Percentiles rank a stretch among this genome's conserved stretches.
Evolutionary conservation across 2,113 vertebrate genomes (phyloP).

Genomic region (Triplophysa dalaica): DNA sequence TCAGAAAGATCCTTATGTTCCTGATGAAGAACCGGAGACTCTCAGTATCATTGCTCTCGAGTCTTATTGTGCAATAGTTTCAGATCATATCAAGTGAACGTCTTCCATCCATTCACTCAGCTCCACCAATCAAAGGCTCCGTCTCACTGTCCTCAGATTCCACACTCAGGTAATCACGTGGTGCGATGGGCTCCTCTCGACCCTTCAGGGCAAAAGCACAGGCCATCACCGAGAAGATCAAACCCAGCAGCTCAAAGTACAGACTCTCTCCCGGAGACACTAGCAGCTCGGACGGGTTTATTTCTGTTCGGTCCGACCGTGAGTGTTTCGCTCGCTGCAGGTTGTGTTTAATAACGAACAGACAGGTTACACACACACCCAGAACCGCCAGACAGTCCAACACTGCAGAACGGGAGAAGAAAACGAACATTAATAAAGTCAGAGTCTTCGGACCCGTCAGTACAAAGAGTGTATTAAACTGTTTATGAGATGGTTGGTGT

Average conservation of each 20-base stretch:
- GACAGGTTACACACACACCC: slow-evolving; percentile 47
- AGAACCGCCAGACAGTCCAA: slow-evolving; percentile 43
- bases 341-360: slow-evolving; percentile 51
- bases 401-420: slow-evolving; percentile 30
- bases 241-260: slow-evolving; percentile 50
- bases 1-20: too few relatives aligned
- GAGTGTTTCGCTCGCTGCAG: slow-evolving; percentile 30
- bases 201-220: slow-evolving; percentile 5
- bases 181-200: not conserved
- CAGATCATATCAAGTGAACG: not conserved
- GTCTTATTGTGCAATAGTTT: not conserved
- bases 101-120: not conserved
- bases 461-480: too few relatives aligned
- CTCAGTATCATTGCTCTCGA: too few relatives aligned
- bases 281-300: not conserved
- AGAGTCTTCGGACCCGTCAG: too few relatives aligned
- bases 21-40: too few relatives aligned
- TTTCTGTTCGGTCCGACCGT: not conserved
- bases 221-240: slow-evolving; percentile 51
- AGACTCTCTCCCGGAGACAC: slow-evolving; percentile 60
- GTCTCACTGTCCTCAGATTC: slow-evolving; percentile 13
- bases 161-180: slow-evolving; percentile 12
- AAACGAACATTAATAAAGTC: not conserved
- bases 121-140: slow-evolving; percentile 25
- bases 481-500: too few relatives aligned